Evolutionary conservation across 1,140 invertebrate species (phyloP), one percentile per base, ranked within the genome.

Genomic region (Epicauta chinensis): DNA sequence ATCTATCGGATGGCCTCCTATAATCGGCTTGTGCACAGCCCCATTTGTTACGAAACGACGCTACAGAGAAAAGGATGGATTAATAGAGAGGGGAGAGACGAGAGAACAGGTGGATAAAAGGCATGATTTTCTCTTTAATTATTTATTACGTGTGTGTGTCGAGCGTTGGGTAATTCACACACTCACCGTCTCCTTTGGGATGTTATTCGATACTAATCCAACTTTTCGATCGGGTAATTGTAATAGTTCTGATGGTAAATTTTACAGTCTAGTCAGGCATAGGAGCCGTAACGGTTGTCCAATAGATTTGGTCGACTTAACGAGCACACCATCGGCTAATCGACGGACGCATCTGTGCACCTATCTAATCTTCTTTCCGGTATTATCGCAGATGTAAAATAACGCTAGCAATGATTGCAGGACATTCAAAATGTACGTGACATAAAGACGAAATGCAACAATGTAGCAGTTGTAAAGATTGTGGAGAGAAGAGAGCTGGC

Each of bases 371-470:
- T 55, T 23, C 23, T 23, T 23, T 23, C 35, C 51, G 7, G 23
- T 23, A 23, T 59, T 59, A 59, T 52, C 56, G 53, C 57, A 47
- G 47, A 59, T 59, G 57, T 59, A 59, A 59, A 59, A 56, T 59
- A 59, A 59, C 56, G 56, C 45, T 50, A 23, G 53, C 57, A 49
- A 59, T 59, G 49, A 59, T 59, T 56, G 53, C 41, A 52, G 53
- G 53, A 59, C 57, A 53, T 59, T 59, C 39, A 38, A 17, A 10
- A 31, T 9, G 53, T 29, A 59, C 57, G 57, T 59, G 57, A 59
- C 53, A 42, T 51, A 51, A 36, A 50, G 48, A 53, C 43, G 44
- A 52, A 23, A 53, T 53, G 41, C 41, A 34, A 23, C 23, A 7
- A 23, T 23, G 7, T 23, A 7, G 7, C 7, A 15, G 45, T 52